phyloP scores from a whole-genome alignment of 2,113 vertebrate species.

The Chaetura pelagica region DNA sequence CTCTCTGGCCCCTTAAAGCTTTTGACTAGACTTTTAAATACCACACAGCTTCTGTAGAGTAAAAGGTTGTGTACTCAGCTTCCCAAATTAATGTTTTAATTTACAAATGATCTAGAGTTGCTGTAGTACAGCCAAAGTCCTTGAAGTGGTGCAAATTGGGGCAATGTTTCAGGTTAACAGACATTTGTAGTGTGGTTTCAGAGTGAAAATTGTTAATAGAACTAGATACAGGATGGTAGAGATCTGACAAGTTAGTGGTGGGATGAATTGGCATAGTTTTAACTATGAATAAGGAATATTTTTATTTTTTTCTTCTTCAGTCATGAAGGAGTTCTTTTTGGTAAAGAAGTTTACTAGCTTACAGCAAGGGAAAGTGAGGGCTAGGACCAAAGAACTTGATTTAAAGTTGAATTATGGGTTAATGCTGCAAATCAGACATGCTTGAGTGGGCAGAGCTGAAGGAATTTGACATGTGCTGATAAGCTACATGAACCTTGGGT shows the following conservation, averaged over 20 bases:
- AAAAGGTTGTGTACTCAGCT: not conserved
- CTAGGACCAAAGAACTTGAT: not conserved
- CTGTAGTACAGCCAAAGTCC: not conserved
- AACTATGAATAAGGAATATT: not conserved
- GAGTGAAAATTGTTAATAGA: not conserved
- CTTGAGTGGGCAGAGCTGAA: slow-evolving; percentile 46
- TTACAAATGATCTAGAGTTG: not conserved
- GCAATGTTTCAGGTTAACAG: not conserved
- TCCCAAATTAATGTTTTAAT: not conserved
- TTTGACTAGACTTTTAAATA: not conserved
- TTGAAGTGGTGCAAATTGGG: not conserved
- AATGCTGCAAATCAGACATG: slow-evolving; percentile 48
- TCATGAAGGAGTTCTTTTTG: not conserved
- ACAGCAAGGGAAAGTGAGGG: not conserved
- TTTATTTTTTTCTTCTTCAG: not conserved
- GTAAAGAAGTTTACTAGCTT: not conserved
- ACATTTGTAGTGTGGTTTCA: not conserved
- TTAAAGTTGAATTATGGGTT: slow-evolving; percentile 43
- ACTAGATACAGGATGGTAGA: not conserved
- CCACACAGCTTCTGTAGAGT: not conserved
- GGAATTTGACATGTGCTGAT: slow-evolving; percentile 57
- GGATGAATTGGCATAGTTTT: not conserved
- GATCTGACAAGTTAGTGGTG: not conserved
- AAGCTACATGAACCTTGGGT: slow-evolving; percentile 49
- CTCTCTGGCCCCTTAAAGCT: not conserved